phyloP scores from a whole-genome alignment of 1,140 invertebrate species.

The Dryas iulia region DNA sequence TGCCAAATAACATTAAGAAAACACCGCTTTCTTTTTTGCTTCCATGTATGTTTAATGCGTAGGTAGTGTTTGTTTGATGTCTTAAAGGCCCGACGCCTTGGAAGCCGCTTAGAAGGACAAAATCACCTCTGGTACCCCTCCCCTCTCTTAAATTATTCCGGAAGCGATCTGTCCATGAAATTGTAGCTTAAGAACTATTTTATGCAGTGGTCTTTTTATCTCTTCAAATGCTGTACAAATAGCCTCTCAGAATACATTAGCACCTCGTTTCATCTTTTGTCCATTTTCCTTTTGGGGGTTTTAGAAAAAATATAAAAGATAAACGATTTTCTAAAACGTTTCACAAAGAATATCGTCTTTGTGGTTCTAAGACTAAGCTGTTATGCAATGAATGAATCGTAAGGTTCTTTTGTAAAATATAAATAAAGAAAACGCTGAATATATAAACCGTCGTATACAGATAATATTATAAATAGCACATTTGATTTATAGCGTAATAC shows the following conservation, averaged over 20 bases:
- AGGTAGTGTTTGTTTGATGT: conserved; percentile 68
- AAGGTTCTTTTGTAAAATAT: background rate
- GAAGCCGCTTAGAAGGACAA: conserved; percentile 51
- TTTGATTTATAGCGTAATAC: background rate
- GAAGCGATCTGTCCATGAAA: conserved; percentile 52
- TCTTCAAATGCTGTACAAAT: conserved; percentile 29
- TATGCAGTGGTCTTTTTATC: conserved; percentile 28
- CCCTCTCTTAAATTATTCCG: conserved; percentile 53
- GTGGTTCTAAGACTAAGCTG: background rate
- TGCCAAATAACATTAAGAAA: conserved; percentile 70
- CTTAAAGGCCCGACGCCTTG: conserved; percentile 44
- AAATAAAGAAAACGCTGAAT: background rate
- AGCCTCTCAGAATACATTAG: conserved; percentile 28
- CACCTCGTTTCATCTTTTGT: conserved; percentile 23
- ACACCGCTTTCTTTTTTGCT: conserved; percentile 49
- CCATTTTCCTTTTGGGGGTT: conserved; percentile 15
- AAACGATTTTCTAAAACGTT: conserved; percentile 12
- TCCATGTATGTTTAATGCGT: conserved; percentile 71
- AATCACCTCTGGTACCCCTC: conserved; percentile 40
- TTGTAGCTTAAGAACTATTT: conserved; percentile 44
- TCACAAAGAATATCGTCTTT: background rate
- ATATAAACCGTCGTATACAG: background rate
- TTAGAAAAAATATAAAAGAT: conserved; percentile 17
- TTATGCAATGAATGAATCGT: background rate
- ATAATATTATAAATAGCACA: background rate